Evolutionary conservation across 2,888 invertebrate genomes (phyloP).

Genomic region (Helicoverpa assulta): DNA sequence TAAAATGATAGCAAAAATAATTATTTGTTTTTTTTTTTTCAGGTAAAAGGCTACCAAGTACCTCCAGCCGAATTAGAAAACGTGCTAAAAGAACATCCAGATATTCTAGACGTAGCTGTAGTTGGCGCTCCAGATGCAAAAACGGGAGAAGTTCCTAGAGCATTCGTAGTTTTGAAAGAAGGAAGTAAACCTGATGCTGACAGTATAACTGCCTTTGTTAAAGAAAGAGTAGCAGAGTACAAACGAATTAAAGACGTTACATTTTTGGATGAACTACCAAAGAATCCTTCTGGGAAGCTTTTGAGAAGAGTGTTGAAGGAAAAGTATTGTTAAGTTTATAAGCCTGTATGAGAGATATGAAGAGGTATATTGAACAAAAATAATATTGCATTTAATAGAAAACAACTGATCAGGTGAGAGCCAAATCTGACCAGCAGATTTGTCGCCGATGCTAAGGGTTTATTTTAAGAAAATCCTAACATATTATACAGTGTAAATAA

Average conservation of each 20-base stretch:
- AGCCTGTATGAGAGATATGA: not conserved
- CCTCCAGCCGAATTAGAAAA: slow-evolving; percentile 97
- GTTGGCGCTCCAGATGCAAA: slow-evolving; percentile 92
- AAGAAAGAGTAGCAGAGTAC: slow-evolving; percentile 92
- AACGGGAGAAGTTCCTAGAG: slow-evolving; percentile 94
- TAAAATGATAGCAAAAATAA: no score
- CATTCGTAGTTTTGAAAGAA: slow-evolving; percentile 91
- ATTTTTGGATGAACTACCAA: slow-evolving; percentile 92
- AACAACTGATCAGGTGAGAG: no score
- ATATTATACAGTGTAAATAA: no score
- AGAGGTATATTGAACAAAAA: no score
- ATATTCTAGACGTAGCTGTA: slow-evolving; percentile 94
- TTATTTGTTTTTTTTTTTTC: no score
- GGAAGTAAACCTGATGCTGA: slow-evolving; percentile 81
- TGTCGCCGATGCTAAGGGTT: no score
- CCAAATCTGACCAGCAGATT: no score
- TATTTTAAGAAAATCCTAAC: no score
- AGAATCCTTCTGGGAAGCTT: slow-evolving; percentile 94
- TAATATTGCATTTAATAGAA: no score
- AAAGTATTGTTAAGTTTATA: slow-evolving; percentile 61
- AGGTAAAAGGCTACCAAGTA: slow-evolving; percentile 93
- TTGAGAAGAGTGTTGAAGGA: slow-evolving; percentile 90
- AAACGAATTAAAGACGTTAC: slow-evolving; percentile 92
- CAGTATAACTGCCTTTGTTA: slow-evolving; percentile 91
- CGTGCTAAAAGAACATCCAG: slow-evolving; percentile 92